These are phyloP conservation scores for Marisa cornuarietis DNA, from an alignment of 1,140 invertebrate species.

Conservation along the genomic window DNA sequence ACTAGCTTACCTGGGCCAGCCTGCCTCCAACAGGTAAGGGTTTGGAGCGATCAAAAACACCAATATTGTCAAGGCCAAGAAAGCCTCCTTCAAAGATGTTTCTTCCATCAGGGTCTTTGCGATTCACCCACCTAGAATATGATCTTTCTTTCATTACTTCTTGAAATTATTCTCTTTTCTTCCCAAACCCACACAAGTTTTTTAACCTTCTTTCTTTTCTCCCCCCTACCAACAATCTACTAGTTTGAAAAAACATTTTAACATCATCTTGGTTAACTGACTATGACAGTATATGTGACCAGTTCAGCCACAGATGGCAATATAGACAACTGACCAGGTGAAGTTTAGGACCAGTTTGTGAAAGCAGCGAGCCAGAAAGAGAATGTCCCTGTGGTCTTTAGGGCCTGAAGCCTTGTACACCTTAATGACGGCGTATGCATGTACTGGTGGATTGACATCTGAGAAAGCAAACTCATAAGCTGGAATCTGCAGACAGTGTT, in stretches of 20 bases:
- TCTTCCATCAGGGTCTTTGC: slow-evolving; percentile 62
- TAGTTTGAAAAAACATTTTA: slow-evolving; percentile 14
- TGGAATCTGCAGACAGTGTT: slow-evolving; percentile 54
- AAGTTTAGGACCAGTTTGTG: slow-evolving; percentile 67
- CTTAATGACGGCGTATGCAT: slow-evolving; percentile 66
- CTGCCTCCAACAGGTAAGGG: slow-evolving; percentile 58
- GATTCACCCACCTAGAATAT: slow-evolving; percentile 64
- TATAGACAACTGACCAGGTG: slow-evolving; percentile 59
- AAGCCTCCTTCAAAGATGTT: slow-evolving; percentile 67
- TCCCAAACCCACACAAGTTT: background rate
- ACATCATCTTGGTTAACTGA: background rate
- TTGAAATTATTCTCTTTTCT: too few species aligned
- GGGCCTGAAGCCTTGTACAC: slow-evolving; percentile 58
- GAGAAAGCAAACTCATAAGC: slow-evolving; percentile 68
- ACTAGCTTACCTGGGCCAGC: slow-evolving; percentile 57
- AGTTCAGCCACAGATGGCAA: background rate
- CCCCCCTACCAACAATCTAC: background rate
- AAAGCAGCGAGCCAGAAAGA: slow-evolving; percentile 64
- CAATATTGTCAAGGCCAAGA: slow-evolving; percentile 68
- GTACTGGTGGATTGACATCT: slow-evolving; percentile 68
- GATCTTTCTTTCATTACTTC: too few species aligned
- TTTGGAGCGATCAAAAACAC: slow-evolving; percentile 66
- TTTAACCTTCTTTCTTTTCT: background rate
- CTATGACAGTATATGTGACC: background rate
- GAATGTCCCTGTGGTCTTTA: slow-evolving; percentile 51